phyloP scores from a whole-genome alignment of 2,797 vertebrate genomes.

The Brachyrhaphis roseni region DNA sequence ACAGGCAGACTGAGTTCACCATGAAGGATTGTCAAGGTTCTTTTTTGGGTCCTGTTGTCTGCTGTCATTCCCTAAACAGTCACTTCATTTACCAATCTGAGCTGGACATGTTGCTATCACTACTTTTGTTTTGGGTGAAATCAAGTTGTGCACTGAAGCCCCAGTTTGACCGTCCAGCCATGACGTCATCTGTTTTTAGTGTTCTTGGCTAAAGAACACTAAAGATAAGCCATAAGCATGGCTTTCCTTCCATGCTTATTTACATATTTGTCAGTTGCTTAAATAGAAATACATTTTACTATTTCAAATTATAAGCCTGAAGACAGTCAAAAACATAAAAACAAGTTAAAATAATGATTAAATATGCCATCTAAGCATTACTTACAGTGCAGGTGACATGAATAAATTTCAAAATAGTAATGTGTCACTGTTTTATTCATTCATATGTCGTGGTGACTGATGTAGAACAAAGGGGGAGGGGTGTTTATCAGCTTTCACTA shows the following conservation, averaged over 20 bases:
- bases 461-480: conserved; percentile 55
- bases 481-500: conserved; percentile 74
- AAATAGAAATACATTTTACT: background rate
- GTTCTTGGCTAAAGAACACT: background rate
- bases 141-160: background rate
- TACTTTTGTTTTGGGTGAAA: background rate
- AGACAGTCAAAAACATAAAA: background rate
- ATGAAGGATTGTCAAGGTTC: background rate
- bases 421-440: conserved; percentile 62
- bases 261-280: background rate
- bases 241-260: background rate
- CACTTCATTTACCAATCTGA: background rate
- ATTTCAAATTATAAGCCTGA: background rate
- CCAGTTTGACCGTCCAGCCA: background rate
- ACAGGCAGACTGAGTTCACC: background rate
- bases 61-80: background rate
- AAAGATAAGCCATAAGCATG: background rate
- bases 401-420: background rate
- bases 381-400: background rate
- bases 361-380: background rate
- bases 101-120: background rate
- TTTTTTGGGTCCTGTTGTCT: background rate
- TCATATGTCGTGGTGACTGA: conserved; percentile 64
- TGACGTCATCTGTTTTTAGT: background rate
- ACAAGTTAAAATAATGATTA: background rate